Conservation (phyloP, 2,113 vertebrate species). For the Myiozetetes cayanensis region DNA sequence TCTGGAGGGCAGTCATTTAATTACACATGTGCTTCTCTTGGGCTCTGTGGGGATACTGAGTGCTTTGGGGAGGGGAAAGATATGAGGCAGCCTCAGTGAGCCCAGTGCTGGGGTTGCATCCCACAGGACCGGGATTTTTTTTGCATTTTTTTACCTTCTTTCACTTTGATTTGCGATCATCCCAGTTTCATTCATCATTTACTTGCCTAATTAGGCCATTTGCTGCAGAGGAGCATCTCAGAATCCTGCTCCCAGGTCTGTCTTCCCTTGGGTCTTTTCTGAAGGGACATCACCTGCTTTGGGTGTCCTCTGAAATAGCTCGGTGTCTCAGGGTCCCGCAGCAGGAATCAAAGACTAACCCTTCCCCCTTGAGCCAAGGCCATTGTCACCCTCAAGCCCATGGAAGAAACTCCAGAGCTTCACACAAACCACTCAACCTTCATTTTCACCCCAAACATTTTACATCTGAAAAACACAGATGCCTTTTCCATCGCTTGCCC, state of each 20-base stretch:
- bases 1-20: not conserved
- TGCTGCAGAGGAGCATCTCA: not conserved
- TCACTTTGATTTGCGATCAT: not conserved
- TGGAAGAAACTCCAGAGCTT: not conserved
- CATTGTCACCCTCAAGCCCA: not conserved
- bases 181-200: not conserved
- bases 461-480: not conserved
- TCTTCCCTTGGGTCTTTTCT: not conserved
- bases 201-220: not conserved
- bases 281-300: not conserved
- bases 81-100: fast-evolving
- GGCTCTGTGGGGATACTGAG: not conserved
- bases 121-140: not conserved
- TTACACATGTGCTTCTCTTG: fast-evolving
- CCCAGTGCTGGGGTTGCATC: not conserved
- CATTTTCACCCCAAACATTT: not conserved
- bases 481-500: not conserved
- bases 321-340: fast-evolving
- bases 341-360: not conserved
- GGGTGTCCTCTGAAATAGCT: not conserved
- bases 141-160: not conserved
- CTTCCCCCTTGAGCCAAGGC: not conserved
- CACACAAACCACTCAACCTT: fast-evolving
- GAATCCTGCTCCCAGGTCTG: not conserved
- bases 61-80: not conserved